Conservation (phyloP, 1,140 invertebrate genomes). For the Nephotettix cincticeps region DNA sequence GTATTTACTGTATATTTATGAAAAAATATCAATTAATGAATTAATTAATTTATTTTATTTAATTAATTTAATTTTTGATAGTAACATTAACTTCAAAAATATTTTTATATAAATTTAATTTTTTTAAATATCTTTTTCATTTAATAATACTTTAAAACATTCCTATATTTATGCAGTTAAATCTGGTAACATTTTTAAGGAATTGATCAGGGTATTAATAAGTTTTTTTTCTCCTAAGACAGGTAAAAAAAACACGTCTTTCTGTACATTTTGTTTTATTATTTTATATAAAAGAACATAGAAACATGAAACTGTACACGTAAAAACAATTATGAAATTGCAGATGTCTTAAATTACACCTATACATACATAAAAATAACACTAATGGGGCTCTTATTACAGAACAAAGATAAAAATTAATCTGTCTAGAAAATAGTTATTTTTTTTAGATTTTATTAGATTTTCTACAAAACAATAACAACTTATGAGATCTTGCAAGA, state of each 20-base stretch:
- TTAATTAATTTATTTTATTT: no score
- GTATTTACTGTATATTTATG: no score
- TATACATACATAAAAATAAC: constrained; percentile 19
- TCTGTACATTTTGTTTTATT: constrained; percentile 19
- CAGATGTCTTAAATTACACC: constrained; percentile 14
- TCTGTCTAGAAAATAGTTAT: neutral
- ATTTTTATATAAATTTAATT: no score
- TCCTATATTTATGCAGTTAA: no score
- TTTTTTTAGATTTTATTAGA: neutral
- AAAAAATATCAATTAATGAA: no score
- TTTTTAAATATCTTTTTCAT: no score
- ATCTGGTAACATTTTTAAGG: no score
- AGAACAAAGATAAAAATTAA: constrained; percentile 2
- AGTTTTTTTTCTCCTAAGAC: no score
- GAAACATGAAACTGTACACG: constrained; percentile 21
- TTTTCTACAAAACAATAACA: constrained; percentile 15
- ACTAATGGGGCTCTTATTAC: constrained; percentile 8
- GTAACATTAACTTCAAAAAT: no score
- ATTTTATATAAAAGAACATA: constrained; percentile 22
- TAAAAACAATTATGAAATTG: constrained; percentile 24
- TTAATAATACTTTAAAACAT: no score
- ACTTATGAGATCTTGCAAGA: constrained; percentile 16
- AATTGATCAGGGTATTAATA: no score
- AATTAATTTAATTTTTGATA: no score
- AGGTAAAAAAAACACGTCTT: neutral